Conservation (phyloP, 2,113 vertebrate species). For the Lamprologus sp. region DNA sequence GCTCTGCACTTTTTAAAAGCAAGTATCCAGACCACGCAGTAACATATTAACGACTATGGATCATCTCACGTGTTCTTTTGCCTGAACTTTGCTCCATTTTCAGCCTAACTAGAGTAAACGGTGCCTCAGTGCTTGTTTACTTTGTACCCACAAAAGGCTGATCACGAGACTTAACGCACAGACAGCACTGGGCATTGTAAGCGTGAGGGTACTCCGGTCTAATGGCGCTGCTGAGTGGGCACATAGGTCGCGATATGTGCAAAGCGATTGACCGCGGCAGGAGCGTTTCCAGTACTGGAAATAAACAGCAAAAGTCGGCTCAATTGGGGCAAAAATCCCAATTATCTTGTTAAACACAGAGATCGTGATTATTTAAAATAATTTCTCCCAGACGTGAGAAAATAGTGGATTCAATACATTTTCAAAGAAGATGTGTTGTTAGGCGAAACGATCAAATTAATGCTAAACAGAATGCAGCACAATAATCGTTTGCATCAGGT, state of each 20-base stretch:
- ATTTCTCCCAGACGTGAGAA: accelerated
- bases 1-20: neutral
- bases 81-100: neutral
- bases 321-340: neutral
- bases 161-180: neutral
- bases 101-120: accelerated
- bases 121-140: neutral
- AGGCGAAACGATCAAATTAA: neutral
- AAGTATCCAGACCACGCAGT: neutral
- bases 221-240: neutral
- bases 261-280: accelerated
- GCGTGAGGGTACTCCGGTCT: neutral
- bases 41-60: neutral
- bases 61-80: neutral
- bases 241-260: neutral
- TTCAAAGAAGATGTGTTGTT: neutral
- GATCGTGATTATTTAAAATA: neutral
- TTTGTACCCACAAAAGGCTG: neutral
- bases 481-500: neutral
- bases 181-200: neutral
- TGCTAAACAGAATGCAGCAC: neutral
- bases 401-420: neutral
- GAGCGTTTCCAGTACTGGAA: neutral
- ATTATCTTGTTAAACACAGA: neutral
- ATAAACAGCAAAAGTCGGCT: neutral